Conservation (phyloP, 1,140 invertebrate species). For the Cotesia glomerata region DNA sequence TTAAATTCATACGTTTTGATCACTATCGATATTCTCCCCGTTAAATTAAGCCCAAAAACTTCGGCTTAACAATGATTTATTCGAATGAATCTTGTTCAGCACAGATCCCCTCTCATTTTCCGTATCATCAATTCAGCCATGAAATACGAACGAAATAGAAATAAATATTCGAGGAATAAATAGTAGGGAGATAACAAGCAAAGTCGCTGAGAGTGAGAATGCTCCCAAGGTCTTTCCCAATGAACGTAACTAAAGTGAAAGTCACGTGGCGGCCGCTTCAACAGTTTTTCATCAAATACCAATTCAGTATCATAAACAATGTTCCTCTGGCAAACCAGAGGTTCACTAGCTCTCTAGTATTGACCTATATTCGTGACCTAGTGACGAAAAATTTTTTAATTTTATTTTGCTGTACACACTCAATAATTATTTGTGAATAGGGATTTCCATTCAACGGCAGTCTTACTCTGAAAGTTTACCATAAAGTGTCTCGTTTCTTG, state of each 20-base stretch:
- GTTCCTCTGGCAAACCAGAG: not conserved
- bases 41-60: too few relatives aligned
- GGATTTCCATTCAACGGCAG: too few relatives aligned
- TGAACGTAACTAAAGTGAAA: slow-evolving; percentile 30
- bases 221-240: slow-evolving; percentile 21
- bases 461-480: too few relatives aligned
- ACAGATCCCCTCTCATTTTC: not conserved
- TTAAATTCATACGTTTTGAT: too few relatives aligned
- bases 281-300: not conserved
- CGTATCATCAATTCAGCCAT: too few relatives aligned
- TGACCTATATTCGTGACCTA: not conserved
- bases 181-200: not conserved
- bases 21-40: too few relatives aligned
- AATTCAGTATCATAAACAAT: not conserved
- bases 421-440: too few relatives aligned
- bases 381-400: not conserved
- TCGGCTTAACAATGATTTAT: not conserved
- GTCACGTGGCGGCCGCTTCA: slow-evolving; percentile 26
- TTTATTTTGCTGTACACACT: too few relatives aligned
- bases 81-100: not conserved
- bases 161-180: not conserved
- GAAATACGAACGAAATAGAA: too few relatives aligned
- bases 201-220: not conserved
- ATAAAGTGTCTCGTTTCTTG: too few relatives aligned
- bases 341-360: not conserved